These are phyloP conservation scores for Tympanoctomys barrerae DNA, from an alignment of 2,797 vertebrate species.

Conservation along the genomic window DNA sequence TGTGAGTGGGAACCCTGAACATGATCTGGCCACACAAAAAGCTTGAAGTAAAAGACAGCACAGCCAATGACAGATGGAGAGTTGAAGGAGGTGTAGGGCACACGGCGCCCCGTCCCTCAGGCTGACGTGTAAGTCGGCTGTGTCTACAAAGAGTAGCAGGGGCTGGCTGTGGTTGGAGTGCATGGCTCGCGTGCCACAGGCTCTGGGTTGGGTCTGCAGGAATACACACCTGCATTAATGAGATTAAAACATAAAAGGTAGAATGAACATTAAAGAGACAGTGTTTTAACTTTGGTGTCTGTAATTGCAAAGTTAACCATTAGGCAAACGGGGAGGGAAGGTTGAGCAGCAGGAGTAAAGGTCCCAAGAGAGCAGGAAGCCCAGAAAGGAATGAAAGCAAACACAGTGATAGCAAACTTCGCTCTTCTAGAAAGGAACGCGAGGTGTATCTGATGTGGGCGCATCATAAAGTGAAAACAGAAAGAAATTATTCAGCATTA, in stretches of 20 bases:
- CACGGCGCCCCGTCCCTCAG: background rate
- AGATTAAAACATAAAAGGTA: background rate
- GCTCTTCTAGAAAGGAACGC: background rate
- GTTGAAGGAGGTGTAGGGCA: background rate
- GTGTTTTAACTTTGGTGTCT: background rate
- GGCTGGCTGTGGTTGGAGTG: background rate
- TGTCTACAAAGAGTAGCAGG: background rate
- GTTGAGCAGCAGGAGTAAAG: background rate
- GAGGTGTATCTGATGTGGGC: background rate
- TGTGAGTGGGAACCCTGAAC: background rate
- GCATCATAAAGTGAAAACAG: background rate
- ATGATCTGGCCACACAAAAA: background rate
- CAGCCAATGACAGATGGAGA: background rate
- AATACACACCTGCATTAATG: background rate
- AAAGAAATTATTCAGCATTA: background rate
- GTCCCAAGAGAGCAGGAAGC: background rate
- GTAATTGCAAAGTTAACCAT: background rate
- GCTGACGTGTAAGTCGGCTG: background rate
- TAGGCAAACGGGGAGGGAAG: conserved; percentile 1
- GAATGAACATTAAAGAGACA: background rate
- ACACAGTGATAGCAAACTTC: background rate
- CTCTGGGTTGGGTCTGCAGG: background rate
- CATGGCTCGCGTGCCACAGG: background rate
- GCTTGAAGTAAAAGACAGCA: background rate
- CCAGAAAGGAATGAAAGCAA: background rate